A percentile compares a stretch with the other conserved stretches of the same genome.
phyloP scores from a whole-genome alignment of 2,888 invertebrate species.

The Pseudococcus viburni region DNA sequence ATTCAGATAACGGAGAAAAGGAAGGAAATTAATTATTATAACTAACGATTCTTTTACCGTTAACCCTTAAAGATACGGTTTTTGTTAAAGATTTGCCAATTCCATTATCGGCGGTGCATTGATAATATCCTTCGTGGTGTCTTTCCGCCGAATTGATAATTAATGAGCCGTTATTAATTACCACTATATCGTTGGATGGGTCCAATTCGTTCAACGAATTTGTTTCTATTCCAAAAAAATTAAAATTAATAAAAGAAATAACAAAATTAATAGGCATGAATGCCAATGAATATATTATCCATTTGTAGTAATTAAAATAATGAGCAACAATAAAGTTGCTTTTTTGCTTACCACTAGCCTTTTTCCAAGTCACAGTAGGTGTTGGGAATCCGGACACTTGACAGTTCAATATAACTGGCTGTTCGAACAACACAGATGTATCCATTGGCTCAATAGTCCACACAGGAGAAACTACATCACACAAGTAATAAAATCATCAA shows the following conservation, averaged over 20 bases:
- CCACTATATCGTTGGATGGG: slow-evolving; percentile 32
- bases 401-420: slow-evolving; percentile 81
- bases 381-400: slow-evolving; percentile 85
- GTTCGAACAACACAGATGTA: slow-evolving; percentile 81
- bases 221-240: slow-evolving; percentile 20
- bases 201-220: slow-evolving; percentile 38
- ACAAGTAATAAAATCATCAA: slow-evolving; percentile 63
- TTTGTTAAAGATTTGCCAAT: slow-evolving; percentile 88
- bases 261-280: neutral
- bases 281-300: too few species aligned
- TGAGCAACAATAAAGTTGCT: too few species aligned
- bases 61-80: slow-evolving; percentile 84
- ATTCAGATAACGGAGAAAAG: neutral
- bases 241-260: too few species aligned
- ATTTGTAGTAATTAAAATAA: too few species aligned
- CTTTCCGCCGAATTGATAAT: slow-evolving; percentile 82
- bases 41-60: slow-evolving; percentile 76
- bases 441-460: slow-evolving; percentile 84
- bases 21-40: slow-evolving; percentile 25
- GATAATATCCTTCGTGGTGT: slow-evolving; percentile 86
- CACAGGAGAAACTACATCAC: slow-evolving; percentile 80
- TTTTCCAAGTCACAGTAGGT: slow-evolving; percentile 80
- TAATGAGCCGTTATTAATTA: slow-evolving; percentile 76
- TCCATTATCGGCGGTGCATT: slow-evolving; percentile 87
- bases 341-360: slow-evolving; percentile 71